Percentiles rank a stretch among this genome's conserved stretches.
Conservation (phyloP, 1,140 invertebrate genomes). For the Zaprionus lachaisei region DNA sequence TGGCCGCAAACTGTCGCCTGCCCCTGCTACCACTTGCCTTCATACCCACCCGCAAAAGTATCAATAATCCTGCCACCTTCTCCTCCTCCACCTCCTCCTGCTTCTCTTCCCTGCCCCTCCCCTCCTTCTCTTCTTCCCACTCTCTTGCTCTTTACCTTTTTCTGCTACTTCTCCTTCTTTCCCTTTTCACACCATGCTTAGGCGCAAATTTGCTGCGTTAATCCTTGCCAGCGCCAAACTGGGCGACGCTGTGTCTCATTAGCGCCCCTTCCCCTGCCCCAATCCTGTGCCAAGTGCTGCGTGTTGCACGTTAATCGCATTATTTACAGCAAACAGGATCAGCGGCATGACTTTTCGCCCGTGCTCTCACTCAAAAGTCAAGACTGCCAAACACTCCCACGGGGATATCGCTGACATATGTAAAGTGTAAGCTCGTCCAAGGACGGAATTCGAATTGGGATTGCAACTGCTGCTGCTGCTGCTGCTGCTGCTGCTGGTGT, state of each 20-base stretch:
- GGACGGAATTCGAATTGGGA: constrained; percentile 31
- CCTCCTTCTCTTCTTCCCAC: not conserved
- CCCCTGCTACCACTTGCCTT: not conserved
- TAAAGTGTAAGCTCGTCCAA: constrained; percentile 82
- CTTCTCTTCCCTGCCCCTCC: not conserved
- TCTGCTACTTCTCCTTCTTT: constrained; percentile 8
- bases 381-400: constrained; percentile 79
- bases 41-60: constrained; percentile 19
- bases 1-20: not conserved
- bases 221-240: constrained; percentile 49
- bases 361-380: constrained; percentile 60
- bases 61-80: constrained; percentile 51
- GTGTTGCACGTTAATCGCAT: constrained; percentile 84
- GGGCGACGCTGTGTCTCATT: constrained; percentile 68
- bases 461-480: constrained; percentile 14
- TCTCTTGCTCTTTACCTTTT: constrained; percentile 35
- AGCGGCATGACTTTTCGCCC: constrained; percentile 69
- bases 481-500: not conserved
- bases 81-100: not conserved
- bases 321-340: constrained; percentile 85
- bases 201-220: constrained; percentile 73
- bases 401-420: constrained; percentile 84
- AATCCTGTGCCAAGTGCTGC: constrained; percentile 43
- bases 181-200: constrained; percentile 74
- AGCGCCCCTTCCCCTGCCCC: constrained; percentile 40